Percentiles rank a stretch among this genome's conserved stretches.
These are phyloP conservation scores for Brachypalpus laphriformis DNA, from an alignment of 2,888 invertebrate species.

Conservation along the genomic window DNA sequence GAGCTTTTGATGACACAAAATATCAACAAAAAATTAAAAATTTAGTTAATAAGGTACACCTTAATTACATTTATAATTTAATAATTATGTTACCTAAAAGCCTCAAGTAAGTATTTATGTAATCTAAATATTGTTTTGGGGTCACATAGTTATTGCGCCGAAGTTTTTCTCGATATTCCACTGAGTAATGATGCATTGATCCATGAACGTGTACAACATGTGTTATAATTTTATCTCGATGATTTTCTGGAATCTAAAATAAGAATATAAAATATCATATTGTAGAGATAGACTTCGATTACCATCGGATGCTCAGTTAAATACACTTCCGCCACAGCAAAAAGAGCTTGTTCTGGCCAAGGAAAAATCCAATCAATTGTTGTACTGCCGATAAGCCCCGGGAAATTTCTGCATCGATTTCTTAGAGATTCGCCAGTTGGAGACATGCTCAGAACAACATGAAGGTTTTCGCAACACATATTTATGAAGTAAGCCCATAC, in stretches of 20 bases:
- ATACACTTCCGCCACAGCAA: constrained; percentile 93
- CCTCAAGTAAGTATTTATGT: constrained; percentile 90
- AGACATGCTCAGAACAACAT: constrained; percentile 95
- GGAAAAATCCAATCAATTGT: constrained; percentile 97
- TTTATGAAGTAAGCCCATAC: constrained; percentile 93
- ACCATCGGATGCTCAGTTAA: constrained; percentile 88
- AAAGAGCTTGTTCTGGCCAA: constrained; percentile 95
- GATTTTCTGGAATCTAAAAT: constrained; percentile 86
- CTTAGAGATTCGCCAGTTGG: constrained; percentile 92
- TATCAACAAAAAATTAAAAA: too few species aligned
- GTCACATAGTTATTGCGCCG: constrained; percentile 94
- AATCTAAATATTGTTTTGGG: constrained; percentile 96
- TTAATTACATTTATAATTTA: too few species aligned
- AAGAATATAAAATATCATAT: background rate
- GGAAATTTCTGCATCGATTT: constrained; percentile 94
- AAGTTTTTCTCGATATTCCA: constrained; percentile 88
- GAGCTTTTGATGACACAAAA: too few species aligned
- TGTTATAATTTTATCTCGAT: constrained; percentile 88
- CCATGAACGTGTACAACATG: constrained; percentile 95
- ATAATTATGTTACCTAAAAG: constrained; percentile 86
- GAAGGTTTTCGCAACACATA: constrained; percentile 91
- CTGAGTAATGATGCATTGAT: constrained; percentile 88
- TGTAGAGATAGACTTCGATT: background rate
- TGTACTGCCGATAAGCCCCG: constrained; percentile 95
- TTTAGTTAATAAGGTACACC: too few species aligned